phyloP scores from a whole-genome alignment of 2,797 vertebrate genomes.

The Fundulus diaphanus region DNA sequence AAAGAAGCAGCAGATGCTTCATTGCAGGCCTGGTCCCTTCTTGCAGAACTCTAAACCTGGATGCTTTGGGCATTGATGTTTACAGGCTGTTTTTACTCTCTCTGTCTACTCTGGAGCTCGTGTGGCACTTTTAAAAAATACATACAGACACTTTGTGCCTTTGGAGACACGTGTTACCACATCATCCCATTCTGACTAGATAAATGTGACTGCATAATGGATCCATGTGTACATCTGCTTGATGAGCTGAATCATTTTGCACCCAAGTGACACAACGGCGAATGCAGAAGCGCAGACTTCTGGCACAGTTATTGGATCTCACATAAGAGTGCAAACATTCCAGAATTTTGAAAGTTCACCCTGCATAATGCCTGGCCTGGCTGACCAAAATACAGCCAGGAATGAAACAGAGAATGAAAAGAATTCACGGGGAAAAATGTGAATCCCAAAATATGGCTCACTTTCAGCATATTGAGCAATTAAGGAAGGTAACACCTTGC shows the following conservation, averaged over 20 bases:
- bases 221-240: constrained; percentile 42
- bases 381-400: background rate
- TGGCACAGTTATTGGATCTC: background rate
- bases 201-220: constrained; percentile 64
- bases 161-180: constrained; percentile 33
- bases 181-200: constrained; percentile 50
- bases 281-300: background rate
- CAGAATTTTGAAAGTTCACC: constrained; percentile 12
- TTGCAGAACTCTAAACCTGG: constrained; percentile 18
- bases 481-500: constrained; percentile 37
- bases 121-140: constrained; percentile 6
- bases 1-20: constrained; percentile 49
- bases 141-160: constrained; percentile 13
- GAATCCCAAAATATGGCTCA: constrained; percentile 16
- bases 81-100: background rate
- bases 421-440: constrained; percentile 19
- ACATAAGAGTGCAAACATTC: constrained; percentile 2
- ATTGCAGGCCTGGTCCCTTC: constrained; percentile 19
- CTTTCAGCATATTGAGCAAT: constrained; percentile 36
- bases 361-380: background rate
- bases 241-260: constrained; percentile 29
- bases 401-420: constrained; percentile 19
- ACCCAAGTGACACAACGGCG: constrained; percentile 14
- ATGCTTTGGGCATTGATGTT: constrained; percentile 14
- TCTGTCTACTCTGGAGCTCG: background rate